phyloP scores from a whole-genome alignment of 1,140 invertebrate species.

The Panagrolaimus sp. region DNA sequence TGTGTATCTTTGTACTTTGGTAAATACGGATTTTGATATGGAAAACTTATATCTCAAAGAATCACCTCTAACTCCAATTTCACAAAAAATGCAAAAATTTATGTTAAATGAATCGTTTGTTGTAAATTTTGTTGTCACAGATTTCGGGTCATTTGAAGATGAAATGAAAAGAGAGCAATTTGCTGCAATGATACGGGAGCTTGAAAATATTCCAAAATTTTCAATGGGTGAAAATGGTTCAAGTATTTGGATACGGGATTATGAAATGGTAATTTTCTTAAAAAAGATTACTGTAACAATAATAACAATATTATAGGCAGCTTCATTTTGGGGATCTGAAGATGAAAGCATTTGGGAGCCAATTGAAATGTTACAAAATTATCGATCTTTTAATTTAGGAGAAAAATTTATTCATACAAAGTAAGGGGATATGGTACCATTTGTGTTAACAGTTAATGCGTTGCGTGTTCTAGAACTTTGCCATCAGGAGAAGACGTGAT shows the following conservation, averaged over 20 bases:
- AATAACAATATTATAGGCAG: conserved; percentile 28
- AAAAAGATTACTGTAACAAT: too few species aligned
- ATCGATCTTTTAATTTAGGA: conserved; percentile 42
- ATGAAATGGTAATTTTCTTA: conserved; percentile 26
- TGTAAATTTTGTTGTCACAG: conserved; percentile 48
- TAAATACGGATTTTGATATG: conserved; percentile 55
- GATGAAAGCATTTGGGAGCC: conserved; percentile 45
- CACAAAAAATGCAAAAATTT: conserved; percentile 51
- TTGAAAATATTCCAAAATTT: conserved; percentile 47
- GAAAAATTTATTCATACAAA: conserved; percentile 42
- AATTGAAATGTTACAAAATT: conserved; percentile 41
- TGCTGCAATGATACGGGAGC: conserved; percentile 40
- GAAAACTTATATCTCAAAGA: conserved; percentile 50
- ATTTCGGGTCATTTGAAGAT: conserved; percentile 45
- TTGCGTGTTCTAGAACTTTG: conserved; percentile 42
- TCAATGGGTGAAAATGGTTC: conserved; percentile 36
- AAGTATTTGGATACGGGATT: conserved; percentile 51
- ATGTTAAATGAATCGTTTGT: conserved; percentile 49
- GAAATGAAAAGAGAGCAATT: conserved; percentile 30
- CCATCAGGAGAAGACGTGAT: conserved; percentile 39
- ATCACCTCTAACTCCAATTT: conserved; percentile 49
- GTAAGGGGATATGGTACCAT: conserved; percentile 19
- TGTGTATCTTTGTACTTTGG: conserved; percentile 45
- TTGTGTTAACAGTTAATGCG: too few species aligned
- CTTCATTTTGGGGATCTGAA: conserved; percentile 50